phyloP scores from a whole-genome alignment of 2,113 vertebrate species.

The Tychaedon coryphoeus region DNA sequence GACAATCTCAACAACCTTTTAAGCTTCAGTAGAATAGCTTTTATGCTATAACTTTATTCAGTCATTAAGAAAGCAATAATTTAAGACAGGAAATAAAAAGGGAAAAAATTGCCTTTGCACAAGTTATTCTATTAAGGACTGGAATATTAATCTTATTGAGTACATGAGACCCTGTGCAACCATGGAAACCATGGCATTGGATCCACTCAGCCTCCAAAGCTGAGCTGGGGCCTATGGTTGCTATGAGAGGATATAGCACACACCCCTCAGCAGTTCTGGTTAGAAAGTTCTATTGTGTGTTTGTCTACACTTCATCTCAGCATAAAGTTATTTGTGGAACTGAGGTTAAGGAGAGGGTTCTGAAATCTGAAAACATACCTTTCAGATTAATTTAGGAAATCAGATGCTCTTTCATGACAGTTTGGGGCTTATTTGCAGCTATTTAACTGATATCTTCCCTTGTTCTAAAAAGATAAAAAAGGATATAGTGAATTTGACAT shows the following conservation, averaged over 20 bases:
- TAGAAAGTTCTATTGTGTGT: conserved; percentile 39
- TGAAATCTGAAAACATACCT: conserved; percentile 7
- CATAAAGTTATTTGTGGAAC: conserved; percentile 18
- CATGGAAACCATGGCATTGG: conserved; percentile 56
- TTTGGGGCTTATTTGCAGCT: background rate
- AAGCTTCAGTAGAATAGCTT: background rate
- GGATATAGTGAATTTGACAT: background rate
- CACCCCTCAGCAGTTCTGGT: conserved; percentile 35
- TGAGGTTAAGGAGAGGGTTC: background rate
- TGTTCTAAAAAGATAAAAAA: conserved; percentile 10
- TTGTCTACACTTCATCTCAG: conserved; percentile 44
- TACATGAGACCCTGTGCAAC: conserved; percentile 24
- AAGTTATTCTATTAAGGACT: background rate
- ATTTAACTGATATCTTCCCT: background rate
- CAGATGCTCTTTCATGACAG: background rate
- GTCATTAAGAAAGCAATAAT: background rate
- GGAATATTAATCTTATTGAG: conserved; percentile 31
- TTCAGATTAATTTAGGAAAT: conserved; percentile 4
- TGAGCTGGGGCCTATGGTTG: conserved; percentile 45
- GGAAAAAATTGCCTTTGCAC: background rate
- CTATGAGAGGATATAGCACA: conserved; percentile 55
- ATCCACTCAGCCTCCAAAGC: conserved; percentile 36
- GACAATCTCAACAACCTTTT: background rate
- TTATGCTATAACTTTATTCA: background rate
- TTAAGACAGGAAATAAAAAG: background rate